Conservation (phyloP, 2,113 vertebrate species). For the Talpa occidentalis region DNA sequence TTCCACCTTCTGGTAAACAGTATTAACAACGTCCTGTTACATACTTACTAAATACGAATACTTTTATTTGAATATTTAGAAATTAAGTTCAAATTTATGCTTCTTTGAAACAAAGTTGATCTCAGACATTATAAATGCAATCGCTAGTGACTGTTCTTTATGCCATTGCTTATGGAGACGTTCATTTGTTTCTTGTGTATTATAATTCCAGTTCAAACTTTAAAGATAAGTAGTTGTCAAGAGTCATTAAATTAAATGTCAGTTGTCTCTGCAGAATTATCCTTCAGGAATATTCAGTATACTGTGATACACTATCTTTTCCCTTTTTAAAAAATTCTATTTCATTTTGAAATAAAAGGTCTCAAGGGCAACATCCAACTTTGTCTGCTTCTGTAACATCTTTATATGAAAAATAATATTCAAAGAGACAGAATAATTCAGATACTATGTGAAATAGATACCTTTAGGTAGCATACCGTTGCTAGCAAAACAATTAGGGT, state of each 20-base stretch:
- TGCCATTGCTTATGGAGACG: background rate
- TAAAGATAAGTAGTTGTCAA: background rate
- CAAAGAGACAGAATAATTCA: background rate
- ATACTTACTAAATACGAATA: background rate
- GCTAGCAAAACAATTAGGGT: background rate
- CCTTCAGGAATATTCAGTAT: slow-evolving; percentile 13
- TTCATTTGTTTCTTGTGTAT: background rate
- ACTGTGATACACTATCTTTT: background rate
- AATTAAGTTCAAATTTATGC: background rate
- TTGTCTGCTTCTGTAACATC: background rate
- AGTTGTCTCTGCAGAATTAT: background rate
- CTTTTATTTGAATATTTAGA: background rate
- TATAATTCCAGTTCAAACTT: slow-evolving; percentile 17
- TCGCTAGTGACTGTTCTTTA: background rate
- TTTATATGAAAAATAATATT: background rate
- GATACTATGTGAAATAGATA: background rate
- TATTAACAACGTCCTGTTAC: background rate
- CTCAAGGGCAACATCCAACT: background rate
- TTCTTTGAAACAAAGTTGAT: background rate
- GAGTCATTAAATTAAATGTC: slow-evolving; percentile 33
- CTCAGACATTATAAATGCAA: background rate
- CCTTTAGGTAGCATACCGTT: background rate
- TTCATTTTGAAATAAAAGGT: background rate
- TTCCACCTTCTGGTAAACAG: background rate
- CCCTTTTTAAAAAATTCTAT: background rate